phyloP scores from a whole-genome alignment of 2,113 vertebrate genomes.

The Orientallactaga bullata region DNA sequence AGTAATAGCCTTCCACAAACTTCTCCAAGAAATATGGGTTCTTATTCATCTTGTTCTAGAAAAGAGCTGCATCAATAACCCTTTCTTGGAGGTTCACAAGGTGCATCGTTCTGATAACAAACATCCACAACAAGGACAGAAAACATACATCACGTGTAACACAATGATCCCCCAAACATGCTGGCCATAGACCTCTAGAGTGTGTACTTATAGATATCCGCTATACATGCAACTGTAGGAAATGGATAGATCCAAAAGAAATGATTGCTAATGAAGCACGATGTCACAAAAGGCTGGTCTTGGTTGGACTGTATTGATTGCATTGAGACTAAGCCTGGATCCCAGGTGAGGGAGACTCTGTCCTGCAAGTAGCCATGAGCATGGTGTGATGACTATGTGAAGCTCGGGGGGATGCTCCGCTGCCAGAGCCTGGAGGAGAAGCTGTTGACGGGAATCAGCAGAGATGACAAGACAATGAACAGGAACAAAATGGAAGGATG shows the following conservation, averaged over 20 bases:
- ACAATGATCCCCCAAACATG: not conserved
- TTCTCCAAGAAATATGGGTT: not conserved
- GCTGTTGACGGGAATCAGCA: not conserved
- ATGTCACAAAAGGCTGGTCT: not conserved
- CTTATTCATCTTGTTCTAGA: not conserved
- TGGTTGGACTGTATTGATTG: not conserved
- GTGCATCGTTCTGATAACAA: not conserved
- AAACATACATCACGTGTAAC: not conserved
- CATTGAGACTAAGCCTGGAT: not conserved
- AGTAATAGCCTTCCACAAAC: not conserved
- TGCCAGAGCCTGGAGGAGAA: not conserved
- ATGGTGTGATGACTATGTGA: not conserved
- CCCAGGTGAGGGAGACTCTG: not conserved
- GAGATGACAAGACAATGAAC: too few species aligned
- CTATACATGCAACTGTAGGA: not conserved
- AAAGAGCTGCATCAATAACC: not conserved
- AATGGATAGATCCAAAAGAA: not conserved
- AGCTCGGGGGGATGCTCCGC: not conserved
- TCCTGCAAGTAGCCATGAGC: fast-evolving
- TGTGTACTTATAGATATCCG: not conserved
- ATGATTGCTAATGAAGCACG: not conserved
- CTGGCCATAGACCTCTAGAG: not conserved
- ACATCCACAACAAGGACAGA: not conserved
- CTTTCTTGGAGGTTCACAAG: not conserved
- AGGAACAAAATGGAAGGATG: not conserved